phyloP scores from a whole-genome alignment of 1,140 invertebrate species.

The Littorina saxatilis region DNA sequence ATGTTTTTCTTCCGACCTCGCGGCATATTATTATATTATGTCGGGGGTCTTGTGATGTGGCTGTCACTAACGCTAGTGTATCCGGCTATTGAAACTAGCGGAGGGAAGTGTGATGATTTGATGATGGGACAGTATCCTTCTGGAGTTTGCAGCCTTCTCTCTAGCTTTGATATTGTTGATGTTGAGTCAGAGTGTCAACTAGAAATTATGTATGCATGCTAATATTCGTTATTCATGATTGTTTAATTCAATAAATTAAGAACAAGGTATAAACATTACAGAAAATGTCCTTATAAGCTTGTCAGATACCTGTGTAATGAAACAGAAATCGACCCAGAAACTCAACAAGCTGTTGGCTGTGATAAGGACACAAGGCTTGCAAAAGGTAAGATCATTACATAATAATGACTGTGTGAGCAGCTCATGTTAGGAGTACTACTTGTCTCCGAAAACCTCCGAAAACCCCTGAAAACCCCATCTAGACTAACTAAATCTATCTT shows the following conservation, averaged over 20 bases:
- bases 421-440: too few relatives aligned
- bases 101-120: slow-evolving; percentile 48
- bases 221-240: too few relatives aligned
- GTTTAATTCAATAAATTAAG: too few relatives aligned
- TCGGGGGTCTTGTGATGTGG: not conserved
- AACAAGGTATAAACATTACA: too few relatives aligned
- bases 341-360: slow-evolving; percentile 91
- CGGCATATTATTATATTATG: not conserved
- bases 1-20: not conserved
- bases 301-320: slow-evolving; percentile 84
- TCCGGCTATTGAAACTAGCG: not conserved
- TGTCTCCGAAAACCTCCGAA: too few relatives aligned
- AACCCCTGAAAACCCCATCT: too few relatives aligned
- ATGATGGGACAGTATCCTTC: slow-evolving; percentile 66
- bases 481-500: too few relatives aligned
- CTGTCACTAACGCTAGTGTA: slow-evolving; percentile 7
- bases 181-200: too few relatives aligned
- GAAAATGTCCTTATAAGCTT: slow-evolving; percentile 26
- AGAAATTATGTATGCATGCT: too few relatives aligned
- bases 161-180: too few relatives aligned
- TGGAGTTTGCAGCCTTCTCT: too few relatives aligned
- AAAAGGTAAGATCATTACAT: slow-evolving; percentile 35
- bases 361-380: slow-evolving; percentile 79
- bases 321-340: slow-evolving; percentile 91
- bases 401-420: too few relatives aligned